Base-by-base conservation (phyloP, 2,888 invertebrate species). In the Clivina fossor region DNA sequence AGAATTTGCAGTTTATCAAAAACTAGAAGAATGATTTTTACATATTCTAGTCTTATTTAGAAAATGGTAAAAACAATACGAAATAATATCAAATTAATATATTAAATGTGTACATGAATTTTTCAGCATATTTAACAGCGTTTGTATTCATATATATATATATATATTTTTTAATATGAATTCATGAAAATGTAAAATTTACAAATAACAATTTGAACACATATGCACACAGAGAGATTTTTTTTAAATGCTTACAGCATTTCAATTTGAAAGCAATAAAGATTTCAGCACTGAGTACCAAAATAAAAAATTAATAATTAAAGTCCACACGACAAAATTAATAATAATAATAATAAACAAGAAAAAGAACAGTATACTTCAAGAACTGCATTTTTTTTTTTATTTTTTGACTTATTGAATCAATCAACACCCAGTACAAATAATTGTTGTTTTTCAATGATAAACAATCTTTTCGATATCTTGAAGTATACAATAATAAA, bases 201-300 rank as follows among this genome's bases (percentile, higher is more conserved):
- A 40, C 20, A 19, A 15, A 37, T 16, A 49, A 28, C 38, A 28
- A 41, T 50, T 22, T 50, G 50, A 50, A 50, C 50, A 50, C 50
- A 50, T 50, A 30, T 18, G 16, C 26, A 49, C 48, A 35, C 18
- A 8, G 33, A 7, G 7, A 5, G 2, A 15, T 33, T 33, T 32
- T 32, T 47, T 41, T 28, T 16, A 41, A 33, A 33, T 50, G 50
- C 50, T 50, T 50, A 19, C 9, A 50, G 50, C 50, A 40, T 20
- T 22, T 44, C 7, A 19, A 26, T 3, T 8, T 37, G n/a, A 37
- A 40, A 49, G 9, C 40, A 30, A 19, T n/a, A 35, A 38, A 28
- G 37, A 28, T 16, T 28, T 33, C 26, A 24, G 49, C 28, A 49
- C 49, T 49, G 30, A 28, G 49, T 49, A 50, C 50, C 35, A 50